Base-by-base conservation (phyloP, 2,797 vertebrate species). In the Rousettus madagascariensis region DNA sequence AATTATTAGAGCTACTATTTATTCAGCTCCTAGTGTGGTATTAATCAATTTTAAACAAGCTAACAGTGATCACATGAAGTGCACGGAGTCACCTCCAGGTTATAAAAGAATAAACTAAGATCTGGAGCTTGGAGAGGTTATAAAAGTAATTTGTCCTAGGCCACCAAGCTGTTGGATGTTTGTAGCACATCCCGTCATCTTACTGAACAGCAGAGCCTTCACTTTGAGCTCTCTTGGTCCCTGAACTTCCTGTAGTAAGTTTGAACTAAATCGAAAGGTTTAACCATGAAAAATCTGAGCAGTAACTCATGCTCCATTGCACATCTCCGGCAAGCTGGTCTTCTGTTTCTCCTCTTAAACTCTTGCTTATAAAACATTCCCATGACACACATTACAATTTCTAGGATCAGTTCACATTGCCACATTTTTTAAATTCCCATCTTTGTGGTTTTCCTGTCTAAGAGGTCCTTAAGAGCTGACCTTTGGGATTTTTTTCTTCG, bases 361-460 rank as follows among this genome's bases (percentile, higher is more conserved):
- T 78, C 80, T 51, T 91, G 59, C 63, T 74, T 59, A 28, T 68
- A n/a, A 92, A 80, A 38, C 66, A 0, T 91, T 96, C 90, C 91
- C 77, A 78, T 30, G 90, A 65, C 33, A 69, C 53, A 33, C 16
- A 30, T 92, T 85, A 36, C 75, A 59, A 3, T 91, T 85, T 87
- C 61, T 49, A 88, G 68, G 65, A 66, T 78, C 57, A 65, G 78
- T 75, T 91, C 63, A 63, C 88, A 65, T 20, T 22, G 79, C 85
- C 79, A 63, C 95, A 95, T 96, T 97, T 95, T 59, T 55, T 11
- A 66, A 82, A 96, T 96, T 96, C 94, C 86, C 49, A 1, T 89
- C 89, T 89, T 46, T 51, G 94, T 93, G 95, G 94, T 96, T 94
- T 97, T 97, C 89, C 96, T 95, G 91, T 79, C 78, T 46, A 68